Conservation (phyloP, 2,888 invertebrate species). For the Carabus problematicus region DNA sequence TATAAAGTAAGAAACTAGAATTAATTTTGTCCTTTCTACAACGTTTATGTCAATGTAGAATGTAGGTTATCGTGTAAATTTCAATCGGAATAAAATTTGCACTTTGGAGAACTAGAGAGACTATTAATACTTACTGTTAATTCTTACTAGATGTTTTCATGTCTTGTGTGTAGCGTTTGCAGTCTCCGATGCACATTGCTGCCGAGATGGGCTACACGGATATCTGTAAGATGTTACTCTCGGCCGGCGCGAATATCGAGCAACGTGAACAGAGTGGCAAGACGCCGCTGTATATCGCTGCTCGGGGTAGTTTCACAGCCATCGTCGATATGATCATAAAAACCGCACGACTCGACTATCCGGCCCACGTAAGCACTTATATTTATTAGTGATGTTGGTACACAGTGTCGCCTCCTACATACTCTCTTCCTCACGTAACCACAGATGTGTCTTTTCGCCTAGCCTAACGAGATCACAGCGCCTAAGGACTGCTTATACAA, state of each 20-base stretch:
- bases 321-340: conserved; percentile 85
- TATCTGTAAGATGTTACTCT: conserved; percentile 67
- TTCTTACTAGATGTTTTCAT: too few relatives aligned
- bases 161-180: conserved; percentile 64
- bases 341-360: conserved; percentile 72
- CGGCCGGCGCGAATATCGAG: conserved; percentile 72
- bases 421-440: neutral
- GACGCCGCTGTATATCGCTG: conserved; percentile 78
- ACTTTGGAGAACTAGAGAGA: too few relatives aligned
- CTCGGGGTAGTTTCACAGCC: conserved; percentile 82
- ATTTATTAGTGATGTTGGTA: neutral
- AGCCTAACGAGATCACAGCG: too few relatives aligned
- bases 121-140: too few relatives aligned
- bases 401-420: neutral
- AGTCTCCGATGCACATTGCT: conserved; percentile 82
- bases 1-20: too few relatives aligned
- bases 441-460: too few relatives aligned
- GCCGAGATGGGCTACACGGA: conserved; percentile 74
- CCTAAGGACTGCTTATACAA: too few relatives aligned
- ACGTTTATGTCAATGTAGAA: too few relatives aligned
- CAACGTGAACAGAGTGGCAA: conserved; percentile 69
- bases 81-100: too few relatives aligned
- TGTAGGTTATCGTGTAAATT: too few relatives aligned
- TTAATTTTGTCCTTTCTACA: too few relatives aligned
- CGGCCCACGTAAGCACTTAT: conserved; percentile 62